Base-by-base conservation (phyloP, 1,140 invertebrate genomes). In the Aricia agestis region DNA sequence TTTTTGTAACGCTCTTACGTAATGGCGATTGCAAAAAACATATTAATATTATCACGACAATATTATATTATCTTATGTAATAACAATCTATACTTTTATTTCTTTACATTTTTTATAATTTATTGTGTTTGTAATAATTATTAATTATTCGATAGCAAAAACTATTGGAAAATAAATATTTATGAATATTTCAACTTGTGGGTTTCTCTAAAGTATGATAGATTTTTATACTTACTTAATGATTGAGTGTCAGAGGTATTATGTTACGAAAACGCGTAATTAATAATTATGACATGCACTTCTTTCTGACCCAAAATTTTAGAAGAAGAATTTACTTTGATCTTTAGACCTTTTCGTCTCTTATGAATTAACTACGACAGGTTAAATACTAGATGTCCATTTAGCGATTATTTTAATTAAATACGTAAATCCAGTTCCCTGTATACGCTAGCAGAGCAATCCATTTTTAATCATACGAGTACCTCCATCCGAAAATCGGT, bases 41-140 rank as follows among this genome's bases (percentile, higher is more conserved):
- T 11, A 25, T 10, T 11, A 25, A 10, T 19, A 19, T 63, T 36
- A 36, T 36, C 36, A 36, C 2, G 36, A 36, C 0, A 11, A 19
- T n/a, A 61, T 19, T 61, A 63, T 19, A 63, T 63, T 63, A 63
- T 6, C 59, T 63, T 63, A 63, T 63, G 59, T 63, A 63, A 63
- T 11, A 52, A 11, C 13, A 15, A 52, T 13, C 45, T 52, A 52
- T 52, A 36, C 36, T 15, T 3, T 52, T 13, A 52, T 4, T 52
- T 52, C 11, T 52, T 15, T 52, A 52, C 13, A 9, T 11, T 52
- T 52, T 45, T 13, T 52, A 4, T 52, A 13, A 52, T 52, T 52
- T 52, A 52, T 52, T 13, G 9, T 4, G 36, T 52, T 52, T 52
- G 3, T 15, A 15, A 52, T n/a, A n/a, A n/a, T n/a, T n/a, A n/a